These are phyloP conservation scores for Archocentrus centrarchus DNA, from an alignment of 2,113 vertebrate genomes.

Conservation along the genomic window DNA sequence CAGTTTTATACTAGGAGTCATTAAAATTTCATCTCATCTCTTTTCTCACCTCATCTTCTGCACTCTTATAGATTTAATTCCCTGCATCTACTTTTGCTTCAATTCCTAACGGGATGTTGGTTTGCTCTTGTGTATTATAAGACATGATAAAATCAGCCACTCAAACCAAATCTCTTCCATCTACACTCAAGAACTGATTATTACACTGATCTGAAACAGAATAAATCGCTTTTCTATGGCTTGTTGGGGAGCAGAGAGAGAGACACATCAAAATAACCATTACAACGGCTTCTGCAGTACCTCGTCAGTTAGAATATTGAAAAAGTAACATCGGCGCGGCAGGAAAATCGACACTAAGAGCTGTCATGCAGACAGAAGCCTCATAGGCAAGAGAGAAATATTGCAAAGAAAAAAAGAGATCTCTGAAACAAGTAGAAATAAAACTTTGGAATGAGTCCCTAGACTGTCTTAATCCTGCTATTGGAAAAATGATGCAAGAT, in stretches of 20 bases:
- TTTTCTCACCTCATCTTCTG: not conserved
- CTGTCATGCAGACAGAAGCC: not conserved
- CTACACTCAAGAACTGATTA: not conserved
- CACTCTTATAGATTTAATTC: not conserved
- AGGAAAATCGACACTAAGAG: not conserved
- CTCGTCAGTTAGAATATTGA: not conserved
- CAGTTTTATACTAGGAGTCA: slow-evolving; percentile 22
- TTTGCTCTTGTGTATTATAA: not conserved
- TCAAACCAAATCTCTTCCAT: not conserved
- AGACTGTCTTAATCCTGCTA: not conserved
- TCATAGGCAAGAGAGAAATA: not conserved
- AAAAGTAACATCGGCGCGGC: not conserved
- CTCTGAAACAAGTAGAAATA: slow-evolving; percentile 1
- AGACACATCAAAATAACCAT: not conserved
- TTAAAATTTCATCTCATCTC: slow-evolving; percentile 22
- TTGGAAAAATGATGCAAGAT: slow-evolving; percentile 53
- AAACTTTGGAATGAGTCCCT: not conserved
- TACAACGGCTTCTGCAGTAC: not conserved
- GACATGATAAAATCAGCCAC: not conserved
- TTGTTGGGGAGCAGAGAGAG: not conserved
- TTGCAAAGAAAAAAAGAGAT: not conserved
- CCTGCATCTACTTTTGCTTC: not conserved
- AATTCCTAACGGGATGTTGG: not conserved
- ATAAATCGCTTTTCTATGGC: not conserved
- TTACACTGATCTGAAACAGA: not conserved